Evolutionary conservation across 2,888 invertebrate species (phyloP).

Genomic region (Papilio gigon): DNA sequence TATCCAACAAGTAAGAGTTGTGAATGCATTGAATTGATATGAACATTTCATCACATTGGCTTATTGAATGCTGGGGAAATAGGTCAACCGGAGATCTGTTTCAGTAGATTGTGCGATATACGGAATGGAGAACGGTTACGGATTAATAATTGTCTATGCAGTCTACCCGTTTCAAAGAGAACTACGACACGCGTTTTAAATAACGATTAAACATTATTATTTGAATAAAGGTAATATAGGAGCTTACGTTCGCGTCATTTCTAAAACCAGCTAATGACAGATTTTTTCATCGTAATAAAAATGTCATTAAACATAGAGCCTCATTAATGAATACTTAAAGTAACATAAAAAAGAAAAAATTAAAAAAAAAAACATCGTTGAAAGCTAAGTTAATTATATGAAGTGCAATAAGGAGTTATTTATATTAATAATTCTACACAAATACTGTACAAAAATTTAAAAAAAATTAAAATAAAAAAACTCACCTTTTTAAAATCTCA

Average conservation of each 20-base stretch:
- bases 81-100: slow-evolving; percentile 38
- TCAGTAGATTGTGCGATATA: slow-evolving; percentile 23
- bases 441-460: too few relatives aligned
- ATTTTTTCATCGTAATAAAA: neutral
- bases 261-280: too few relatives aligned
- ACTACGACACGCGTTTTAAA: slow-evolving; percentile 16
- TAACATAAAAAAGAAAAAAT: too few relatives aligned
- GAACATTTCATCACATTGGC: slow-evolving; percentile 34
- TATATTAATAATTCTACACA: too few relatives aligned
- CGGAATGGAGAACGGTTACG: slow-evolving; percentile 33
- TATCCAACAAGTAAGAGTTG: slow-evolving; percentile 11
- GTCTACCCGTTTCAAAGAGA: neutral
- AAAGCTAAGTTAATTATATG: too few relatives aligned
- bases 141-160: slow-evolving; percentile 34
- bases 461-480: slow-evolving; percentile 42
- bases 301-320: too few relatives aligned
- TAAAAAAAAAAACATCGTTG: too few relatives aligned
- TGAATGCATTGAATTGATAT: slow-evolving; percentile 27
- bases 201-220: slow-evolving; percentile 3
- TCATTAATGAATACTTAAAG: too few relatives aligned
- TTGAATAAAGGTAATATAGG: neutral
- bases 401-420: too few relatives aligned
- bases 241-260: too few relatives aligned
- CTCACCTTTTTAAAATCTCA: slow-evolving; percentile 85
- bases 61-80: slow-evolving; percentile 36